A percentile compares a stretch with the other conserved stretches of the same genome.
Conservation (phyloP, 2,113 vertebrate genomes). For the Charina bottae region DNA sequence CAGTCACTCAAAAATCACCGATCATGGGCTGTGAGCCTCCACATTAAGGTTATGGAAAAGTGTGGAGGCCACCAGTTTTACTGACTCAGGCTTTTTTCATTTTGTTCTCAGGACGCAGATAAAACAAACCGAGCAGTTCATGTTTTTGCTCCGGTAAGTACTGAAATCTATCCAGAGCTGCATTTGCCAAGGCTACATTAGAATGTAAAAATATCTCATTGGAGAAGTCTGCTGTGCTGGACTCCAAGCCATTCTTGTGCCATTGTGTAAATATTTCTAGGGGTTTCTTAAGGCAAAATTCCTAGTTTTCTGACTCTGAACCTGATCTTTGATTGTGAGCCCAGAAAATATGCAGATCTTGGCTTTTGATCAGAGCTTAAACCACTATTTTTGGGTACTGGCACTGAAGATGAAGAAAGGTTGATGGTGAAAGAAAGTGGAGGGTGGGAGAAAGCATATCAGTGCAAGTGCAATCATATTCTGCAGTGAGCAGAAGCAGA, state of each 20-base stretch:
- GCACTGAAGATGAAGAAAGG: neutral
- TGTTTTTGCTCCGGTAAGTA: slow-evolving; percentile 84
- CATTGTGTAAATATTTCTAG: neutral
- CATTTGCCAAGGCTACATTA: neutral
- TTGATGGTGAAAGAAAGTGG: neutral
- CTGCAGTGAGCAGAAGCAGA: neutral
- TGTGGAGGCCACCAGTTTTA: neutral
- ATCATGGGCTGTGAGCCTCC: neutral
- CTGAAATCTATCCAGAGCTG: neutral
- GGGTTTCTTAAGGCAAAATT: neutral
- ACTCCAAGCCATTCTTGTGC: neutral
- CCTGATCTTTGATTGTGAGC: neutral
- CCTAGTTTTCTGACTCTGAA: neutral
- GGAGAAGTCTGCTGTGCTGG: neutral
- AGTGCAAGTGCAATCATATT: neutral
- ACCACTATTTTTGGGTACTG: neutral
- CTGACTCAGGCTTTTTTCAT: neutral
- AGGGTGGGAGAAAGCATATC: neutral
- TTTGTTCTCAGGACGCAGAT: slow-evolving; percentile 73
- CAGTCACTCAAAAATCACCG: neutral
- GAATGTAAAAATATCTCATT: neutral
- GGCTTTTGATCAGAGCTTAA: neutral
- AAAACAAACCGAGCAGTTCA: slow-evolving; percentile 70
- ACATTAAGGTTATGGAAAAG: neutral
- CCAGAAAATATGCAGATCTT: neutral